Percentiles rank a stretch among this genome's conserved stretches.
Evolutionary conservation across 2,797 vertebrate species (phyloP).

Genomic region (Aphelocoma californica): DNA sequence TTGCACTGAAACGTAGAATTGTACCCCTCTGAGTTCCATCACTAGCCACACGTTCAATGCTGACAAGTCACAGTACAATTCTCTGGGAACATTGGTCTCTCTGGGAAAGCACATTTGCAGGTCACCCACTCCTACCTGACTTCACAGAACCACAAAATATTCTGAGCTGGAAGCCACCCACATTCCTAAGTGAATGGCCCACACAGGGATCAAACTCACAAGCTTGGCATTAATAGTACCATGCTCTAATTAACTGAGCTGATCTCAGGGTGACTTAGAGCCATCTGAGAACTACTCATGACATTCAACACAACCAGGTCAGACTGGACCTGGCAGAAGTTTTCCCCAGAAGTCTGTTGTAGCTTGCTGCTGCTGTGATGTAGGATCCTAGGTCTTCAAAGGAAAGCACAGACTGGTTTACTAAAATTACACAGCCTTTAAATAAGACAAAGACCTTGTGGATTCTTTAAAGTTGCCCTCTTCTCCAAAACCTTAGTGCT

Average conservation of each 20-base stretch:
- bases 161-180: background rate
- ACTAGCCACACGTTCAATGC: background rate
- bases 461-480: background rate
- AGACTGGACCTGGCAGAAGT: background rate
- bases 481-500: background rate
- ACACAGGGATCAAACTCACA: background rate
- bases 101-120: background rate
- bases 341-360: background rate
- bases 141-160: background rate
- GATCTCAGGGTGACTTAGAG: background rate
- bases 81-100: background rate
- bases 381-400: background rate
- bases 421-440: background rate
- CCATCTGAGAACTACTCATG: background rate
- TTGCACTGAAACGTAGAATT: background rate
- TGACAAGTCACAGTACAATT: background rate
- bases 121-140: background rate
- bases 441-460: background rate
- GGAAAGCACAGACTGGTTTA: background rate
- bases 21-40: background rate
- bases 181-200: background rate
- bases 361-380: background rate
- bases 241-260: background rate
- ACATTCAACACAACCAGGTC: background rate
- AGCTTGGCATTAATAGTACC: background rate